Conservation (phyloP, 2,888 invertebrate genomes). For the Yponomeuta sedellus region DNA sequence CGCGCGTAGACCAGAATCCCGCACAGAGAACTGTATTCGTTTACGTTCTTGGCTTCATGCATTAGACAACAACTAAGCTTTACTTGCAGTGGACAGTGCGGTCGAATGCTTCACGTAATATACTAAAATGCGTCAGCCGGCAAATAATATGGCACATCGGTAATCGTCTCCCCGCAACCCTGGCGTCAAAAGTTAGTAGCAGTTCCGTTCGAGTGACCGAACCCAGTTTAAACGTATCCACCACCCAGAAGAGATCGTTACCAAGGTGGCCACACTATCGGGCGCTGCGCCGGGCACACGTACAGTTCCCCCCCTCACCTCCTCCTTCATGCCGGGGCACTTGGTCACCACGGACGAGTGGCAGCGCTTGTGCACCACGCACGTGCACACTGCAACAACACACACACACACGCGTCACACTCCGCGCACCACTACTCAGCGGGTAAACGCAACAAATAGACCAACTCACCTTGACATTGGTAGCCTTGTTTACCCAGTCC, state of each 20-base stretch:
- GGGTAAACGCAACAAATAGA: background rate
- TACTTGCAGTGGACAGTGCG: background rate
- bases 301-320: conserved; percentile 65
- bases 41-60: background rate
- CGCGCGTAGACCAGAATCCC: no score
- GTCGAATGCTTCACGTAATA: background rate
- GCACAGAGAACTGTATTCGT: background rate
- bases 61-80: background rate
- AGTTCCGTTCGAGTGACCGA: background rate
- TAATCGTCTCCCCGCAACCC: background rate
- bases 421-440: background rate
- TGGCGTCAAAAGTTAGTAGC: background rate
- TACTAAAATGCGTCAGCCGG: background rate
- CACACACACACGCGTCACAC: conserved; percentile 19
- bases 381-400: conserved; percentile 92
- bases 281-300: background rate
- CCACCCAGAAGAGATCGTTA: background rate
- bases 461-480: conserved; percentile 93
- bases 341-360: conserved; percentile 98
- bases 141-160: background rate
- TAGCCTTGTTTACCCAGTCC: conserved; percentile 98
- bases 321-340: conserved; percentile 98
- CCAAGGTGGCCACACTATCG: background rate
- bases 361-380: conserved; percentile 99
- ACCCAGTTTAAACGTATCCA: background rate